These are phyloP conservation scores for Caenorhabditis uteleia DNA, from an alignment of 2,888 invertebrate genomes.

Conservation along the genomic window DNA sequence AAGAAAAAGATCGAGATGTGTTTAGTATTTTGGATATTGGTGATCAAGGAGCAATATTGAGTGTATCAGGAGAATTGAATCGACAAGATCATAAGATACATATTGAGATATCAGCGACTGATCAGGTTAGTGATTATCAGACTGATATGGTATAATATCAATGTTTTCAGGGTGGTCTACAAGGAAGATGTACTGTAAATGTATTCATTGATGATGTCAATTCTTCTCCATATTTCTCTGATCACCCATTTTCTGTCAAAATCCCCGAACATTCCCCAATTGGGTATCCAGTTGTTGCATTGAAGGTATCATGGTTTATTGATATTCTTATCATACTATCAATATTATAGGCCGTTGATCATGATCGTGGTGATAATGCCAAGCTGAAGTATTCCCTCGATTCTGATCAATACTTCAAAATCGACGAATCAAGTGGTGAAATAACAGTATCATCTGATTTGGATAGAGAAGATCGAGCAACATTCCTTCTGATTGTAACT, in stretches of 20 bases:
- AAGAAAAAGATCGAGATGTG: slow-evolving; percentile 49
- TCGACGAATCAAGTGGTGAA: slow-evolving; percentile 90
- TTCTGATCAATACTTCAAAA: slow-evolving; percentile 77
- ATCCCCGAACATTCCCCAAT: slow-evolving; percentile 87
- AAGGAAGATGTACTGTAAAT: slow-evolving; percentile 46
- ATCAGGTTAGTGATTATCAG: slow-evolving; percentile 42
- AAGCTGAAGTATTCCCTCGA: slow-evolving; percentile 73
- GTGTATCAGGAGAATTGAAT: slow-evolving; percentile 53
- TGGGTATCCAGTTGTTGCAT: slow-evolving; percentile 81
- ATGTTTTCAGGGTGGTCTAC: slow-evolving; percentile 36
- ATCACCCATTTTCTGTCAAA: slow-evolving; percentile 59
- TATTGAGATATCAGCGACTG: slow-evolving; percentile 62
- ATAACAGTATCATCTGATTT: slow-evolving; percentile 79
- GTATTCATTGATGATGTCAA: slow-evolving; percentile 73
- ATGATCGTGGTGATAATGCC: slow-evolving; percentile 92
- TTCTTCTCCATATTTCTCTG: slow-evolving; percentile 59
- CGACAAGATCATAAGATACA: slow-evolving; percentile 52
- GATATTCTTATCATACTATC: no score
- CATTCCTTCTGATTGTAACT: slow-evolving; percentile 87
- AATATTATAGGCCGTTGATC: slow-evolving; percentile 78
- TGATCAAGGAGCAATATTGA: slow-evolving; percentile 59
- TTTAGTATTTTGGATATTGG: slow-evolving; percentile 64
- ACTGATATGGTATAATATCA: no score
- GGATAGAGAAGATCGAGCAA: slow-evolving; percentile 82
- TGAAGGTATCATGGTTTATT: slow-evolving; percentile 75